Evolutionary conservation across 2,797 vertebrate species (phyloP).

Genomic region (Acanthurus lineatus): DNA sequence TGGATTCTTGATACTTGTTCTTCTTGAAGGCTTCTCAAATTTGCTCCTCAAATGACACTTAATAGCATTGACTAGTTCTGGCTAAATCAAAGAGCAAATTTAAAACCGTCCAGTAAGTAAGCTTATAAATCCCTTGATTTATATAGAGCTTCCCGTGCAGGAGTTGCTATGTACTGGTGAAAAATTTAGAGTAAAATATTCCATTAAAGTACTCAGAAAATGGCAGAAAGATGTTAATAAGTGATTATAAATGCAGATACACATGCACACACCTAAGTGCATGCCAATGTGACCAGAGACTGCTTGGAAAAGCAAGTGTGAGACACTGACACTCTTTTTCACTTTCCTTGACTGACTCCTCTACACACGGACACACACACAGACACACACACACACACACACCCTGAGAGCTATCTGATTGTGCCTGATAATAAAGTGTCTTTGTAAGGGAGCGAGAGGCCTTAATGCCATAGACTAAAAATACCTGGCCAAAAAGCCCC

Average conservation of each 20-base stretch:
- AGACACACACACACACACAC: slow-evolving; percentile 12
- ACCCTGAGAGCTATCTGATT: slow-evolving; percentile 66
- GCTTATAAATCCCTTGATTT: slow-evolving; percentile 12
- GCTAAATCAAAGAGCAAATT: slow-evolving; percentile 35
- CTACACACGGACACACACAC: slow-evolving; percentile 34
- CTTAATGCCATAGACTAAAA: slow-evolving; percentile 79
- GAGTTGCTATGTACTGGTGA: slow-evolving; percentile 11
- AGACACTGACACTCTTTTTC: slow-evolving; percentile 79
- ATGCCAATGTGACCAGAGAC: slow-evolving; percentile 39
- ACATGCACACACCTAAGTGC: slow-evolving; percentile 5
- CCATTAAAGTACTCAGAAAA: slow-evolving; percentile 14
- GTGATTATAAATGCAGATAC: background rate
- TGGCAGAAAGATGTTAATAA: slow-evolving; percentile 38
- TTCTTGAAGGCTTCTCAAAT: slow-evolving; percentile 41
- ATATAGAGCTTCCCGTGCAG: background rate
- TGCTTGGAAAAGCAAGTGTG: slow-evolving; percentile 58
- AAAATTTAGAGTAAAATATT: slow-evolving; percentile 20
- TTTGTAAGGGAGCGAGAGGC: slow-evolving; percentile 51
- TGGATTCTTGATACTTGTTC: slow-evolving; percentile 59
- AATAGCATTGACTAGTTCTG: background rate
- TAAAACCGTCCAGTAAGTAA: slow-evolving; percentile 14
- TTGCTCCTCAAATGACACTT: slow-evolving; percentile 49
- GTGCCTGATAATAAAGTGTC: slow-evolving; percentile 77
- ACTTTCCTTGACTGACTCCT: slow-evolving; percentile 72
- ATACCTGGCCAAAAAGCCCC: slow-evolving; percentile 83